Evolutionary conservation across 2,888 invertebrate species (phyloP).

Genomic region (Chaetogeoica ovagalla): DNA sequence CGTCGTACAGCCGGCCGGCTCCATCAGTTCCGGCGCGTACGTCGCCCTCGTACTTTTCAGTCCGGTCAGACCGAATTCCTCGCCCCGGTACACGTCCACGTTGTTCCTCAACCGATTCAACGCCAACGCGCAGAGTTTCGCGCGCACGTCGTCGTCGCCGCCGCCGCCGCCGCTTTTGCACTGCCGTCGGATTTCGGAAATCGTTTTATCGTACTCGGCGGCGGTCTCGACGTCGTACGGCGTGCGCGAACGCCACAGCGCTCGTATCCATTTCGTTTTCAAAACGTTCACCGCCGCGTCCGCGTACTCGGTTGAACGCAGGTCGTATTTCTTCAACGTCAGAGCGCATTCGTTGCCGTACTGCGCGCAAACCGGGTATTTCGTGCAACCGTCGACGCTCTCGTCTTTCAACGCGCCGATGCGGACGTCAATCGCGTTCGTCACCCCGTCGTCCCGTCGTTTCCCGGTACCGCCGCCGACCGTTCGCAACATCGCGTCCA

Average conservation of each 20-base stretch:
- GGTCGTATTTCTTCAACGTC: background rate
- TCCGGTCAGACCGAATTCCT: background rate
- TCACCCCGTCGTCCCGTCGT: background rate
- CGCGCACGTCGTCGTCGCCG: background rate
- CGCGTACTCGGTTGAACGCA: background rate
- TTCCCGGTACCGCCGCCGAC: background rate
- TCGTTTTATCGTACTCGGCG: background rate
- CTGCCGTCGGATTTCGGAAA: background rate
- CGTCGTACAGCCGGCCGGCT: background rate
- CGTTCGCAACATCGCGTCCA: constrained; percentile 16
- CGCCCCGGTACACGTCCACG: constrained; percentile 24
- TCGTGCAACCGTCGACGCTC: background rate
- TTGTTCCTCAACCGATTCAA: constrained; percentile 23
- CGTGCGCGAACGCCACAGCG: constrained; percentile 10
- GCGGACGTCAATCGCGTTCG: background rate
- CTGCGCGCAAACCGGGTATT: constrained; percentile 7
- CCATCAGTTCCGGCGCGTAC: background rate
- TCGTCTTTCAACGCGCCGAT: background rate
- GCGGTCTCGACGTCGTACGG: background rate
- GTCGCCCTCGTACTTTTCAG: background rate
- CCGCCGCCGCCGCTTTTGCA: background rate
- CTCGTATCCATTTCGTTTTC: constrained; percentile 1
- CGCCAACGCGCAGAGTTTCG: constrained; percentile 12
- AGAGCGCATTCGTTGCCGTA: constrained; percentile 23
- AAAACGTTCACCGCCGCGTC: background rate